Percentiles rank a stretch among this genome's conserved stretches.
Evolutionary conservation across 2,797 vertebrate genomes (phyloP).

Genomic region (Chiloscyllium punctatum): DNA sequence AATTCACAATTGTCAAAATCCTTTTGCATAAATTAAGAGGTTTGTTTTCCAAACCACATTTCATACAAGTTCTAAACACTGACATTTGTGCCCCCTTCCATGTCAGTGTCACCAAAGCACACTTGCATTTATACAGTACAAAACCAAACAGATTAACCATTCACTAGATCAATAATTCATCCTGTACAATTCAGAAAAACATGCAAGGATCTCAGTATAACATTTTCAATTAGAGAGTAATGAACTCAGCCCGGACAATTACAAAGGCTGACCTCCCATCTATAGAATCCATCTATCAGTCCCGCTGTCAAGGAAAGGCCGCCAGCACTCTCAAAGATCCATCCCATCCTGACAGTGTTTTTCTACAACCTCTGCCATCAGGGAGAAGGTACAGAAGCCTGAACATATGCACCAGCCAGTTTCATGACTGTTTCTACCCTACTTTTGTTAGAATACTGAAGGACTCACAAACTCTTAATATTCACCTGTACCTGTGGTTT

Average conservation of each 20-base stretch:
- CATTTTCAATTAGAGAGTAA: neutral
- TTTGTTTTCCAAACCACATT: neutral
- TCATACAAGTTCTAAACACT: neutral
- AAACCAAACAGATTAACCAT: neutral
- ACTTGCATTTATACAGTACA: neutral
- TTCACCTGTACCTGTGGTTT: too few species aligned
- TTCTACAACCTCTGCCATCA: too few species aligned
- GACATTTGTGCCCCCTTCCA: neutral
- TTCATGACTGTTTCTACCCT: too few species aligned
- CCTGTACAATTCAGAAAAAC: neutral
- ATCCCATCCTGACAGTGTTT: too few species aligned
- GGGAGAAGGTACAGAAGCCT: too few species aligned
- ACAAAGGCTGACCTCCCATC: too few species aligned
- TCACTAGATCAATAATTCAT: neutral
- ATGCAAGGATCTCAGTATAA: neutral
- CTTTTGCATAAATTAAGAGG: neutral
- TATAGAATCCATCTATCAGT: too few species aligned
- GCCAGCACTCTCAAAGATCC: too few species aligned
- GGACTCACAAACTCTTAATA: too few species aligned
- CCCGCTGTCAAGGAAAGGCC: too few species aligned
- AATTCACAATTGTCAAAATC: neutral
- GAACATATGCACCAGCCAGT: too few species aligned
- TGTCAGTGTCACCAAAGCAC: neutral
- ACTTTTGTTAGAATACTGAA: too few species aligned
- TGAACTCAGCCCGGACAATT: neutral